Base-by-base conservation (phyloP, 2,113 vertebrate genomes). In the Bungarus multicinctus region DNA sequence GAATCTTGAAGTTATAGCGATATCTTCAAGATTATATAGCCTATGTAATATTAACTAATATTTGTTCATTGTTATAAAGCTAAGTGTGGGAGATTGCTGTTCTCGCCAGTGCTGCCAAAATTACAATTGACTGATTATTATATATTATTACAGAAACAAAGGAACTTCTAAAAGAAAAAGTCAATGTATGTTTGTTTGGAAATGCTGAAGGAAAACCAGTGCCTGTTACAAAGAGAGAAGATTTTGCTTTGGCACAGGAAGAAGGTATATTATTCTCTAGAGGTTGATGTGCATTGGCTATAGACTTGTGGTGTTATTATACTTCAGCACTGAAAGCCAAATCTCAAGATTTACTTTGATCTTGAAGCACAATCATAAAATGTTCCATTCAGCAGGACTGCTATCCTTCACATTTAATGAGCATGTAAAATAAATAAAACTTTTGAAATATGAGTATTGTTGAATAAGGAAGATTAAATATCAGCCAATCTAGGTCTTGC, bases 391-490 rank as follows among this genome's bases (percentile, higher is more conserved):
- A 87, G 7, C 87, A 91, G 81, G 60, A 91, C n/a, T 69, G 25
- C 58, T 96, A 89, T 45, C 25, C 90, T 93, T 95, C 52, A 92
- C 8, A 94, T 89, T 90, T 92, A 95, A 94, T 88, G 87, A 94
- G 20, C 22, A 54, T 16, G 93, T 93, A 55, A 30, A 95, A 43
- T 52, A 97, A 95, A 95, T 54, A 91, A 95, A 94, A 91, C 20
- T 90, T 93, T 60, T 95, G 94, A 96, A 96, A 95, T 81, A 94
- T 2, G 90, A 96, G 94, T 47, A 92, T 16, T 90, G 43, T 23
- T 90, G 92, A 94, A 94, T 5, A 91, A 57, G 89, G 25, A 93
- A 92, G 91, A 95, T 87, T 92, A 95, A 95, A 85, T 91, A 87
- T 58, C 93, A 95, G 92, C 94, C 93, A 94, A 92, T 93, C 90